Evolutionary conservation across 1,140 invertebrate species (phyloP).

Genomic region (Drosophila dunni): DNA sequence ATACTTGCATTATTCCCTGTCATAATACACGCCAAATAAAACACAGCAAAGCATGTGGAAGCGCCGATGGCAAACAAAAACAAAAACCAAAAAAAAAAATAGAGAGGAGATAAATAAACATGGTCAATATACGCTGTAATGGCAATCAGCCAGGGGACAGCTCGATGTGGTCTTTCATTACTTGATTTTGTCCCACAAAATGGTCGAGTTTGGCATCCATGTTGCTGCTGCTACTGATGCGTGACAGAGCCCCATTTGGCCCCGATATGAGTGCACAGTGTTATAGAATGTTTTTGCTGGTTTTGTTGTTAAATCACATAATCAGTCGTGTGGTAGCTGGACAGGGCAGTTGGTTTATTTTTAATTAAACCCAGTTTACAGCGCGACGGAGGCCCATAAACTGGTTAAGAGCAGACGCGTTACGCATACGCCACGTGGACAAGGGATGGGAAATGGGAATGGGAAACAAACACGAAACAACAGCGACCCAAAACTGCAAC

Average conservation of each 20-base stretch:
- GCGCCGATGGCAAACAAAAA: not conserved
- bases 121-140: not conserved
- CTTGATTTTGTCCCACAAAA: slow-evolving; percentile 5
- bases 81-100: not conserved
- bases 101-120: not conserved
- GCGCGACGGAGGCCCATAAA: slow-evolving; percentile 59
- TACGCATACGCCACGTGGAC: slow-evolving; percentile 61
- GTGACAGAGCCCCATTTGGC: slow-evolving; percentile 9
- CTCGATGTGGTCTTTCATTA: slow-evolving; percentile 15
- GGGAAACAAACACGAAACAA: slow-evolving; percentile 25
- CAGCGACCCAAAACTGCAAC: slow-evolving; percentile 44
- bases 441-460: not conserved
- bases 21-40: not conserved
- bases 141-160: not conserved
- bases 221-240: slow-evolving; percentile 10
- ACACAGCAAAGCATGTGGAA: not conserved
- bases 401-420: slow-evolving; percentile 36
- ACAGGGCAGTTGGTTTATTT: slow-evolving; percentile 64
- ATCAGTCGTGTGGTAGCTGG: slow-evolving; percentile 49
- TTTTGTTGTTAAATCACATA: slow-evolving; percentile 46
- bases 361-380: slow-evolving; percentile 69
- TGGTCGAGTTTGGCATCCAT: not conserved
- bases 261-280: not conserved
- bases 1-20: not conserved
- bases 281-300: slow-evolving; percentile 23